Percentiles rank a stretch among this genome's conserved stretches.
These are phyloP conservation scores for Prunella fulvescens DNA, from an alignment of 2,113 vertebrate genomes.

Conservation along the genomic window DNA sequence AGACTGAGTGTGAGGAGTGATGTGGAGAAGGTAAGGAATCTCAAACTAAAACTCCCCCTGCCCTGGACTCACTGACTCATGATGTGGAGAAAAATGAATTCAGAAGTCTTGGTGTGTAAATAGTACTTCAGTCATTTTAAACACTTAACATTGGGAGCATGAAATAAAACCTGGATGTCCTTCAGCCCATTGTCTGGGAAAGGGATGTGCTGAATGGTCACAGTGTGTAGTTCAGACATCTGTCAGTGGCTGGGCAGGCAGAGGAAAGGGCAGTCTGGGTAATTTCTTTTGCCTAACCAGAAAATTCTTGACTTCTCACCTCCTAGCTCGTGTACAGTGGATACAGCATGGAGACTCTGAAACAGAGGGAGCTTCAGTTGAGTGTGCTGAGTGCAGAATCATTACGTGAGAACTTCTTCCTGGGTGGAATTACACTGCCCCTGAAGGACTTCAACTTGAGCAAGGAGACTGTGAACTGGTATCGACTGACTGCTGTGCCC, in stretches of 20 bases:
- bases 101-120: background rate
- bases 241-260: background rate
- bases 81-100: background rate
- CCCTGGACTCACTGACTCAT: background rate
- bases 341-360: constrained; percentile 90
- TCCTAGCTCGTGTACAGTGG: constrained; percentile 91
- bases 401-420: constrained; percentile 93
- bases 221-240: background rate
- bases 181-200: background rate
- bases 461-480: constrained; percentile 96
- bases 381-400: constrained; percentile 96
- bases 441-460: constrained; percentile 96
- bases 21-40: background rate
- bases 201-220: background rate
- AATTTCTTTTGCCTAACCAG: background rate
- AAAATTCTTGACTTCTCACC: background rate
- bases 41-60: background rate
- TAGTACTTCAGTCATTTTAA: background rate
- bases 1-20: background rate
- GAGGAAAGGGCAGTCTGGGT: background rate
- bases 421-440: constrained; percentile 90
- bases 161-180: background rate
- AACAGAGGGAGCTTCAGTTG: constrained; percentile 90
- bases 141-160: background rate
- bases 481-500: constrained; percentile 86